phyloP scores from a whole-genome alignment of 2,888 invertebrate genomes.

The Holacanthella duospinosa region DNA sequence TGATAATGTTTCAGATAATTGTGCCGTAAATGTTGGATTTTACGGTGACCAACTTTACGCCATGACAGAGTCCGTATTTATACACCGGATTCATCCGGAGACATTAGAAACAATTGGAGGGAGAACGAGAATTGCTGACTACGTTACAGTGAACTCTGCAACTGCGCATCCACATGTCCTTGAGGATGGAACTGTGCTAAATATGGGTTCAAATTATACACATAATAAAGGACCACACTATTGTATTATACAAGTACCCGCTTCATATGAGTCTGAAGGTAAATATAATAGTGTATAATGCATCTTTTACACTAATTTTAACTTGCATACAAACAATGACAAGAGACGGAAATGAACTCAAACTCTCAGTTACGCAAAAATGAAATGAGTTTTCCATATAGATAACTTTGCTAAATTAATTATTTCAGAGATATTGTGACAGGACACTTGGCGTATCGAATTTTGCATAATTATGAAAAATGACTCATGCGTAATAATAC shows the following conservation, averaged over 20 bases:
- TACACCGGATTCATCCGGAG: conserved; percentile 42
- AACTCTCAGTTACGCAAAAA: too few species aligned
- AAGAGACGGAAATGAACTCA: too few species aligned
- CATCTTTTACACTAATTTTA: too few species aligned
- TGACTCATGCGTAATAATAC: too few species aligned
- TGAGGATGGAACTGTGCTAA: conserved; percentile 40
- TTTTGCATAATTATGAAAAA: too few species aligned
- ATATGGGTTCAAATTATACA: conserved; percentile 38
- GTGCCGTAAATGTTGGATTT: conserved; percentile 42
- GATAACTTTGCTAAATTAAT: too few species aligned
- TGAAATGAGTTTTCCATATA: too few species aligned
- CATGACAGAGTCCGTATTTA: conserved; percentile 42
- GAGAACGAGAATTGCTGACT: conserved; percentile 16
- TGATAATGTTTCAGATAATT: conserved; percentile 43
- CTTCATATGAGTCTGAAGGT: conserved; percentile 11
- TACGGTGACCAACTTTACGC: conserved; percentile 43
- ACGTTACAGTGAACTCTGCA: conserved; percentile 39
- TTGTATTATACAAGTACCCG: conserved; percentile 12
- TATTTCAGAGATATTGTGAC: too few species aligned
- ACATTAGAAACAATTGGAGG: conserved; percentile 40
- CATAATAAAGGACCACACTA: conserved; percentile 16
- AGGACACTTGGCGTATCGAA: too few species aligned
- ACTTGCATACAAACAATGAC: too few species aligned
- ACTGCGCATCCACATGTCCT: conserved; percentile 42
- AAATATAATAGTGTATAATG: neutral